Percentiles rank a stretch among this genome's conserved stretches.
Conservation (phyloP, 2,888 invertebrate genomes). For the Serrognathus titanus region DNA sequence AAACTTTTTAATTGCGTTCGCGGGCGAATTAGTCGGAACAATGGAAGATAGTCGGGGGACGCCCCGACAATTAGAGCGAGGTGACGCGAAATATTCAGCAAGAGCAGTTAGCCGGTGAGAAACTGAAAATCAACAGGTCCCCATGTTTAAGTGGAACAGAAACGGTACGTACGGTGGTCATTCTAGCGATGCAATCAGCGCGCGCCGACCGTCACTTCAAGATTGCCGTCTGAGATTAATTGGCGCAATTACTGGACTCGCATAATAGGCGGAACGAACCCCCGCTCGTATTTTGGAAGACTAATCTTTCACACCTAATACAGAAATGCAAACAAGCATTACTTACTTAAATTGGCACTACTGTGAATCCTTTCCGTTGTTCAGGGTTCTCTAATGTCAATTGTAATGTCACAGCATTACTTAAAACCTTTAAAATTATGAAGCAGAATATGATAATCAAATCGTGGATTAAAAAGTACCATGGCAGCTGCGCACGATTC, state of each 20-base stretch:
- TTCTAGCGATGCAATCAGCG: slow-evolving; percentile 26
- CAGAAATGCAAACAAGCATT: not conserved
- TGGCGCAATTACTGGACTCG: slow-evolving; percentile 22
- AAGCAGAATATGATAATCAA: no score
- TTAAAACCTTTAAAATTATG: no score
- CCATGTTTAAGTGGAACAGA: slow-evolving; percentile 14
- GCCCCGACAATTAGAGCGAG: slow-evolving; percentile 1
- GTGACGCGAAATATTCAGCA: slow-evolving; percentile 9
- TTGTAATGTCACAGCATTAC: no score
- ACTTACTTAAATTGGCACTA: no score
- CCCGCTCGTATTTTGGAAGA: not conserved
- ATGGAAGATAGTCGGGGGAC: no score
- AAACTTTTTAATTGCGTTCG: no score
- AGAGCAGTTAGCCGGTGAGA: slow-evolving; percentile 9
- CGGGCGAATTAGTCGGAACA: no score
- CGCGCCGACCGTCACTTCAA: slow-evolving; percentile 25
- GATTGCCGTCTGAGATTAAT: slow-evolving; percentile 30
- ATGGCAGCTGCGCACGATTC: no score
- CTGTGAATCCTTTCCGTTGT: no score
- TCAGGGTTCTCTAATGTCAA: no score
- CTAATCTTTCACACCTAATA: not conserved
- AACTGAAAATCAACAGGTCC: slow-evolving; percentile 18
- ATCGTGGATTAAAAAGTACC: no score
- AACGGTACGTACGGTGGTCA: slow-evolving; percentile 10
- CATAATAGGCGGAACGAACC: not conserved